Conservation (phyloP, 2,888 invertebrate species). For the Cerastis rubricosa region DNA sequence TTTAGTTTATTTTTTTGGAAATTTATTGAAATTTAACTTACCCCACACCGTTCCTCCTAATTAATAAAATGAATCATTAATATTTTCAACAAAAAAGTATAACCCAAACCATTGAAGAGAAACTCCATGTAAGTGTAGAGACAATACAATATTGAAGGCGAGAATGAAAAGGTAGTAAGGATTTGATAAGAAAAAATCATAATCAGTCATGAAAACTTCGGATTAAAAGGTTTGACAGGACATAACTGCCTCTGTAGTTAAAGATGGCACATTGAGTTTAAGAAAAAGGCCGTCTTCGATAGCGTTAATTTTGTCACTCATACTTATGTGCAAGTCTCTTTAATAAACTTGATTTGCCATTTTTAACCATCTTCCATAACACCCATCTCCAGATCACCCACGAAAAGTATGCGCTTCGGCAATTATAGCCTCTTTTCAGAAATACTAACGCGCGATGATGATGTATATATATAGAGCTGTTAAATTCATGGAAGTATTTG, state of each 20-base stretch:
- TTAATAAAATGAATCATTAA: neutral
- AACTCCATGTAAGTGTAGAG: neutral
- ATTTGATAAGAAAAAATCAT: neutral
- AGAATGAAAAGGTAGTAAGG: neutral
- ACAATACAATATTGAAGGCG: neutral
- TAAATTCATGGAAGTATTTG: neutral
- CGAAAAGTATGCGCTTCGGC: neutral
- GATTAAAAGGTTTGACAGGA: neutral
- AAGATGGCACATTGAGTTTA: neutral
- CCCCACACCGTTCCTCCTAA: neutral
- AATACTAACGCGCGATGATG: neutral
- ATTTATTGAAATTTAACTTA: neutral
- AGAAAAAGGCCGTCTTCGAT: neutral
- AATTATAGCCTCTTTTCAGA: neutral
- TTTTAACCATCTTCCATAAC: neutral
- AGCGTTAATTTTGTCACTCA: neutral
- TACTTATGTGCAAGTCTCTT: neutral
- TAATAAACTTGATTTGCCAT: neutral
- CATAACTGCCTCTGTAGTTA: neutral
- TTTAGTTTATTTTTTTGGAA: neutral
- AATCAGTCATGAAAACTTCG: neutral
- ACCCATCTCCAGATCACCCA: neutral
- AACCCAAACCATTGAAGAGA: conserved; percentile 1
- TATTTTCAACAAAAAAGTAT: neutral
- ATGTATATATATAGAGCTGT: neutral